A percentile compares a stretch with the other conserved stretches of the same genome.
These are phyloP conservation scores for Laothoe populi DNA, from an alignment of 2,888 invertebrate genomes.

Conservation along the genomic window DNA sequence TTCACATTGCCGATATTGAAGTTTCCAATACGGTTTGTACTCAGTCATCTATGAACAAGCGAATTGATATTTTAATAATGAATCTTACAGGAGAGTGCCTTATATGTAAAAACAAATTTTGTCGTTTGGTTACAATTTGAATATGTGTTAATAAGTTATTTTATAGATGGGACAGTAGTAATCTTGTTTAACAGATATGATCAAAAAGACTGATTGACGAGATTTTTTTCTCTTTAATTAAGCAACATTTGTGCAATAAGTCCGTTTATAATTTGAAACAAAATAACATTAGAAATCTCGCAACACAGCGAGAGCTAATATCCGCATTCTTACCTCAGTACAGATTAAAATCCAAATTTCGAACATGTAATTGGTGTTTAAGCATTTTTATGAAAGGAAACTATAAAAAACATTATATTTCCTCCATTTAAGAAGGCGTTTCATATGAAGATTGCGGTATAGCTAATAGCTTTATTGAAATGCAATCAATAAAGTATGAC, in stretches of 20 bases:
- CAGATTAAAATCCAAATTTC: conserved; percentile 2
- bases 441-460: conserved; percentile 17
- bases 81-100: conserved; percentile 2
- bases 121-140: not conserved
- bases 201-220: too few species aligned
- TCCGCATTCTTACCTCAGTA: not conserved
- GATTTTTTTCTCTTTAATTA: too few species aligned
- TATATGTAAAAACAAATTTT: not conserved
- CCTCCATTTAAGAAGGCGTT: conserved; percentile 7
- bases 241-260: too few species aligned
- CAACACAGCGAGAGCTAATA: not conserved
- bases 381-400: conserved; percentile 6
- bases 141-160: not conserved
- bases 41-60: conserved; percentile 5
- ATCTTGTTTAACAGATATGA: too few species aligned
- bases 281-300: too few species aligned
- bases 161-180: too few species aligned
- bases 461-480: conserved; percentile 24
- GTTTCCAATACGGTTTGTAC: conserved; percentile 19
- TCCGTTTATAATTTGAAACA: too few species aligned
- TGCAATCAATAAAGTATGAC: conserved; percentile 20
- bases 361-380: not conserved
- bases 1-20: conserved; percentile 20
- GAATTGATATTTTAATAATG: conserved; percentile 22
- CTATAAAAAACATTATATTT: conserved; percentile 16